A percentile compares a stretch with the other conserved stretches of the same genome.
These are phyloP conservation scores for Camponotus floridanus DNA, from an alignment of 1,140 invertebrate species.

Conservation along the genomic window DNA sequence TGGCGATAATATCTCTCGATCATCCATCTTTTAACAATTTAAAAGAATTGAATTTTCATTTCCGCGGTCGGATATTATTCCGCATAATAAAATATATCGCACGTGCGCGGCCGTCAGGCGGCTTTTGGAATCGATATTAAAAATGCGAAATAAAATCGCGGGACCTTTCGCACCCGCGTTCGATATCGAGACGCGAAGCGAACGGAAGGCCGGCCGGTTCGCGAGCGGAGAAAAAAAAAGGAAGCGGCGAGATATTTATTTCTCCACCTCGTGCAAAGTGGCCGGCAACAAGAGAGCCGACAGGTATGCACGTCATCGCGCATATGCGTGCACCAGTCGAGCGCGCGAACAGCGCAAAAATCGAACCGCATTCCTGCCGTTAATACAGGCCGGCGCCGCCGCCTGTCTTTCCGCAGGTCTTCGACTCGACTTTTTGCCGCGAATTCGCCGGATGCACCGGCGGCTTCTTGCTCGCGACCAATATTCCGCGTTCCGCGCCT, in stretches of 20 bases:
- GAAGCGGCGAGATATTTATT: slow-evolving; percentile 43
- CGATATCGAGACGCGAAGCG: slow-evolving; percentile 22
- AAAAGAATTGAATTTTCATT: slow-evolving; percentile 46
- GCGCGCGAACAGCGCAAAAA: slow-evolving; percentile 65
- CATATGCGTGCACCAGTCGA: slow-evolving; percentile 41
- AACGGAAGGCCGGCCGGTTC: slow-evolving; percentile 39
- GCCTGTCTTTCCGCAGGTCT: slow-evolving; percentile 70
- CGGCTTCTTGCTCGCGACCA: slow-evolving; percentile 45
- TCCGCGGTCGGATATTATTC: not conserved
- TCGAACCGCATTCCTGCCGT: slow-evolving; percentile 73
- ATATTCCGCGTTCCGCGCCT: slow-evolving; percentile 27
- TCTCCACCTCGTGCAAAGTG: slow-evolving; percentile 54
- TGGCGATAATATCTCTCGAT: slow-evolving; percentile 26
- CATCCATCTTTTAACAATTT: slow-evolving; percentile 32
- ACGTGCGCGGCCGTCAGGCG: slow-evolving; percentile 27
- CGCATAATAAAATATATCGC: slow-evolving; percentile 39
- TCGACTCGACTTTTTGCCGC: slow-evolving; percentile 63
- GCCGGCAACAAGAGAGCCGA: slow-evolving; percentile 57
- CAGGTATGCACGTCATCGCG: slow-evolving; percentile 25
- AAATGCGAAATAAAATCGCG: slow-evolving; percentile 32
- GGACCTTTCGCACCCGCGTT: slow-evolving; percentile 49
- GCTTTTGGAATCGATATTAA: slow-evolving; percentile 34
- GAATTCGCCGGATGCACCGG: slow-evolving; percentile 51
- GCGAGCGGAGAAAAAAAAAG: not conserved
- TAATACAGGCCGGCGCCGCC: slow-evolving; percentile 53